A percentile compares a stretch with the other conserved stretches of the same genome.
phyloP scores from a whole-genome alignment of 2,113 vertebrate species.

The Syrmaticus mikado region DNA sequence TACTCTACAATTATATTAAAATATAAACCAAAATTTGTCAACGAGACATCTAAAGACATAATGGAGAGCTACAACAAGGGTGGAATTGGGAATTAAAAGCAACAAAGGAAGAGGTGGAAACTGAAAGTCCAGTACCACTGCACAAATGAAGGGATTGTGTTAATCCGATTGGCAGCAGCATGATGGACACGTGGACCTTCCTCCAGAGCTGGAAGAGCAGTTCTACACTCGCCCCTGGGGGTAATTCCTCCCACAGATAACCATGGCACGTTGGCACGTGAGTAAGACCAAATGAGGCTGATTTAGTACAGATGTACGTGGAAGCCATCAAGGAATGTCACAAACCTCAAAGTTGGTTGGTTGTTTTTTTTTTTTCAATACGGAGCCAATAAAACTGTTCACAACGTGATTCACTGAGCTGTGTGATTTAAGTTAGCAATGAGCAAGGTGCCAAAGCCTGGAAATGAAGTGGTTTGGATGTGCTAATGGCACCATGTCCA shows the following conservation, averaged over 20 bases:
- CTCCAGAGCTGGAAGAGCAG: neutral
- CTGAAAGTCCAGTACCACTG: neutral
- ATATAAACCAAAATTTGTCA: neutral
- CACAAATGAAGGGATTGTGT: neutral
- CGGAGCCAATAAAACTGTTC: constrained; percentile 49
- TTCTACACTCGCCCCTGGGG: neutral
- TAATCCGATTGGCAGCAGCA: neutral
- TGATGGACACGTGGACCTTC: neutral
- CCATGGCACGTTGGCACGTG: neutral
- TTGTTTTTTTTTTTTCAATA: neutral
- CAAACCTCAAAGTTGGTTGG: neutral
- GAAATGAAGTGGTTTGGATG: constrained; percentile 55
- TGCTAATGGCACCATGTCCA: constrained; percentile 56
- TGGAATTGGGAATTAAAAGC: neutral
- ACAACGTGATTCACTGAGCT: constrained; percentile 63
- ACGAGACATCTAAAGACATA: neutral
- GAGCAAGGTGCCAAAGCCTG: constrained; percentile 54
- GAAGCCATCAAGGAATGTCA: constrained; percentile 15
- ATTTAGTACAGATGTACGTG: neutral
- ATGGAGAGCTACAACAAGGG: neutral
- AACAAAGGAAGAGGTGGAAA: neutral
- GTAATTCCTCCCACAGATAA: neutral
- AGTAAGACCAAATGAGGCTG: neutral
- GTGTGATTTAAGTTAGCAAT: constrained; percentile 39
- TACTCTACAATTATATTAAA: neutral